Base-by-base conservation (phyloP, 2,797 vertebrate genomes). In the Glossophaga mutica region DNA sequence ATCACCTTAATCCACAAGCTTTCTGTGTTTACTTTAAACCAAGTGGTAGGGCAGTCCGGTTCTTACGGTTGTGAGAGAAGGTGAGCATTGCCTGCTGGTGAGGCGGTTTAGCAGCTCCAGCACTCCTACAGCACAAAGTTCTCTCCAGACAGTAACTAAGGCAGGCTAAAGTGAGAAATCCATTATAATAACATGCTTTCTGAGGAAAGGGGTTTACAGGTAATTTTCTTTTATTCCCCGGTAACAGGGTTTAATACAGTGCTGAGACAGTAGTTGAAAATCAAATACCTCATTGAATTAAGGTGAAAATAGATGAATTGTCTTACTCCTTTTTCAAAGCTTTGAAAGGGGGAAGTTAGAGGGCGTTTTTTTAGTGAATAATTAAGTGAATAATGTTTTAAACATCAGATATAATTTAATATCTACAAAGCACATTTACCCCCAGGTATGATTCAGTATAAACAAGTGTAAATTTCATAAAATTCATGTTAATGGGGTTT, bases 141-240 rank as follows among this genome's bases (percentile, higher is more conserved):
- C 91, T 96, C 94, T 96, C 89, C 67, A 93, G 48, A 89, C 68
- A 81, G 97, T 93, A 95, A 96, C 93, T 96, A 92, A 95, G 93
- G 90, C 87, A n/a, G 89, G 87, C 87, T 65, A 94, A 96, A 55
- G 93, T 95, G 96, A 96, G 93, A 97, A 97, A 97, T 97, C 97
- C 96, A 97, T 97, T 97, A 97, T 95, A 97, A 96, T 96, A 96
- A 98, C 97, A 97, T 79, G 95, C 97, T 97, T 97, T 97, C 96
- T 88, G 91, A 96, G 84, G 91, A 97, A 97, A 97, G 84, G 91
- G 96, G 97, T 97, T 98, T 97, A 97, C 96, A 97, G 94, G 96
- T 98, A 97, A 97, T 98, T 98, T 98, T 97, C 97, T 97, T 97
- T 97, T 97, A 97, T 97, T 98, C 95, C 95, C 96, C 96, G 87